Conservation (phyloP, 2,113 vertebrate species). For the Nanorana parkeri region DNA sequence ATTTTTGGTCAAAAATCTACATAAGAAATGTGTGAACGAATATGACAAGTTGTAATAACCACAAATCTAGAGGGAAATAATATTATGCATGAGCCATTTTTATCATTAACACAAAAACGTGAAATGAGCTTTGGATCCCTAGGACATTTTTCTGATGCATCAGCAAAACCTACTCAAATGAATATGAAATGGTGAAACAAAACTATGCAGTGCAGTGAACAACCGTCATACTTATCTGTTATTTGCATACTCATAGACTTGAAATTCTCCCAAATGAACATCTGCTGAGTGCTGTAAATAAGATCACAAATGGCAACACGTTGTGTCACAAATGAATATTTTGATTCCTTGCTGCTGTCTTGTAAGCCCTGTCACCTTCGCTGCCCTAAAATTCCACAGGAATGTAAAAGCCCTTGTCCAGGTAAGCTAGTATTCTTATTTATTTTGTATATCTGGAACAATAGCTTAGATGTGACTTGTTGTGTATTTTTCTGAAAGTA, state of each 20-base stretch:
- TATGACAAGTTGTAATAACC: too few relatives aligned
- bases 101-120: too few relatives aligned
- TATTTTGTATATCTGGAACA: neutral
- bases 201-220: neutral
- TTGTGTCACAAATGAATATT: slow-evolving; percentile 26
- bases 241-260: slow-evolving; percentile 16
- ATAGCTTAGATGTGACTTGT: too few relatives aligned
- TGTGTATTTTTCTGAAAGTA: too few relatives aligned
- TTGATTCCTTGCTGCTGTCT: neutral
- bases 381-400: neutral
- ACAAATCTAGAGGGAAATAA: too few relatives aligned
- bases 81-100: too few relatives aligned
- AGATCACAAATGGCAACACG: neutral
- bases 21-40: too few relatives aligned
- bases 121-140: neutral
- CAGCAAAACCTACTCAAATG: slow-evolving; percentile 38
- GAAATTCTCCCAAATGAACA: neutral
- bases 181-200: neutral
- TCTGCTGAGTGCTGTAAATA: neutral
- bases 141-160: slow-evolving; percentile 2
- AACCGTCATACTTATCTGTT: neutral
- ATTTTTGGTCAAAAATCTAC: too few relatives aligned
- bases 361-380: slow-evolving; percentile 18
- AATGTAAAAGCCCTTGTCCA: neutral
- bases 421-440: neutral